A percentile compares a stretch with the other conserved stretches of the same genome.
Conservation (phyloP, 1,140 invertebrate species). For the Dinoponera quadriceps region DNA sequence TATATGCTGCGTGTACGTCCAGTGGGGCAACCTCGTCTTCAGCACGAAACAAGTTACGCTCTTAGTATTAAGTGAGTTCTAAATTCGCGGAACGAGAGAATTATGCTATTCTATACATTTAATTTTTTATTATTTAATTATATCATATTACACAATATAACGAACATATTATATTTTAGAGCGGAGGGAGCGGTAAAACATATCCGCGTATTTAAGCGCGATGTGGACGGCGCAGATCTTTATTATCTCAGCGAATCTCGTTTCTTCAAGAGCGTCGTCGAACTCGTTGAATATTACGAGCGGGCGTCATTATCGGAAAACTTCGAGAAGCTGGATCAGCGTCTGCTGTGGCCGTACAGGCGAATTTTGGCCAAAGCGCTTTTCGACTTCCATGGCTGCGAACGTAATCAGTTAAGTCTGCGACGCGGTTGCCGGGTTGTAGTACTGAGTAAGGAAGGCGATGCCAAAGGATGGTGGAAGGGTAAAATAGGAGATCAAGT, state of each 20-base stretch:
- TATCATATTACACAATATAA: too few relatives aligned
- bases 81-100: not conserved
- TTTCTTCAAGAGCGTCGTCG: slow-evolving; percentile 95
- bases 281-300: slow-evolving; percentile 96
- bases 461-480: slow-evolving; percentile 94
- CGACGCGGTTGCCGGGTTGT: slow-evolving; percentile 92
- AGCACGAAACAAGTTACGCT: slow-evolving; percentile 92
- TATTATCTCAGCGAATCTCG: slow-evolving; percentile 95
- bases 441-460: slow-evolving; percentile 91
- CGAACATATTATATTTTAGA: slow-evolving; percentile 84
- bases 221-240: slow-evolving; percentile 86
- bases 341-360: slow-evolving; percentile 91
- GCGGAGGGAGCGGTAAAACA: slow-evolving; percentile 95
- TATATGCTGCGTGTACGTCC: slow-evolving; percentile 95
- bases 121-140: too few relatives aligned
- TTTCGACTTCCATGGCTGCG: slow-evolving; percentile 90
- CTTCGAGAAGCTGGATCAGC: slow-evolving; percentile 93
- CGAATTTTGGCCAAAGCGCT: slow-evolving; percentile 91
- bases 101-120: too few relatives aligned
- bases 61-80: slow-evolving; percentile 93
- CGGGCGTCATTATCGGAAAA: slow-evolving; percentile 95
- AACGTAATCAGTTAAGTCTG: slow-evolving; percentile 92
- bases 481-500: slow-evolving; percentile 89
- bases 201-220: slow-evolving; percentile 93
- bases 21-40: slow-evolving; percentile 84